phyloP scores from a whole-genome alignment of 2,797 vertebrate genomes.

The Gymnoscopelus braueri region DNA sequence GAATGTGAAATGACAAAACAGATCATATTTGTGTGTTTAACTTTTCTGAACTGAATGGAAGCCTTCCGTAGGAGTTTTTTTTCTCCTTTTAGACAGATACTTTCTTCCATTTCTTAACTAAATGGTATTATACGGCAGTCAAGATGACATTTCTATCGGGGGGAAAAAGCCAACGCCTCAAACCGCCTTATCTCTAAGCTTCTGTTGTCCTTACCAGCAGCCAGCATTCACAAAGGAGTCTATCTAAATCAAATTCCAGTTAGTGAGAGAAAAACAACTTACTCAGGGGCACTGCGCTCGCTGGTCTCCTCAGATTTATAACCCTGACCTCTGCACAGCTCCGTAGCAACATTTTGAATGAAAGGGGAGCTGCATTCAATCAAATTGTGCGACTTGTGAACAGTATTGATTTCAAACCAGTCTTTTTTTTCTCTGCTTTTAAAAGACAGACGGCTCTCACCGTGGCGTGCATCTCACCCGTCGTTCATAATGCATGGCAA shows the following conservation, averaged over 20 bases:
- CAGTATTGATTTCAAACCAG: slow-evolving; percentile 12
- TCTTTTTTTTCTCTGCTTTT: neutral
- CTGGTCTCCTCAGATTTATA: slow-evolving; percentile 6
- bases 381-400: slow-evolving; percentile 9
- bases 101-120: neutral
- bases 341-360: slow-evolving; percentile 13
- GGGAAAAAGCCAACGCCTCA: neutral
- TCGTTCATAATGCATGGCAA: neutral
- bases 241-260: slow-evolving; percentile 31
- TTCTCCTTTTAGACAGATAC: too few species aligned
- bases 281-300: slow-evolving; percentile 6
- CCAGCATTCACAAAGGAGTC: slow-evolving; percentile 8
- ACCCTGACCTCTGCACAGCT: slow-evolving; percentile 14
- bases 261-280: slow-evolving; percentile 8
- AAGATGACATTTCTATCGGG: neutral
- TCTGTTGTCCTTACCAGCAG: neutral
- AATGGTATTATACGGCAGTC: neutral
- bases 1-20: too few species aligned
- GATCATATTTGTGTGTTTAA: too few species aligned
- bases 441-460: neutral
- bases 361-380: slow-evolving; percentile 25
- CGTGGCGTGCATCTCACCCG: neutral
- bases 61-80: too few species aligned
- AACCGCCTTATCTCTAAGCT: slow-evolving; percentile 11
- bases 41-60: too few species aligned